Base-by-base conservation (phyloP, 2,888 invertebrate species). In the Acronicta alni region DNA sequence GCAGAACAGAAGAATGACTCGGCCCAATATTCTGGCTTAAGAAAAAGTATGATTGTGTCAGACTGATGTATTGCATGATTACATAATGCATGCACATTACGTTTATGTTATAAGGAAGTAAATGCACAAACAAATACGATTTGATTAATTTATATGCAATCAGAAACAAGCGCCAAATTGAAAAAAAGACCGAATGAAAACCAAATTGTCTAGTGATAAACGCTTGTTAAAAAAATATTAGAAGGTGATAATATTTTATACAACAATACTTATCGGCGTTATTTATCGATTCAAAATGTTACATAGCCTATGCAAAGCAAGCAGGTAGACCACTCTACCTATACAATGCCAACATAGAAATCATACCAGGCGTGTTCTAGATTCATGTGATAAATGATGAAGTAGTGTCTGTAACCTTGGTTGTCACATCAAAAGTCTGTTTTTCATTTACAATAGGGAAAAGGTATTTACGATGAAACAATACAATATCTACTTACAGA, bases 281-380 rank as follows among this genome's bases (percentile, higher is more conserved):
- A 65, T 68, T 66, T 60, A 67, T 67, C 38, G 39, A 42, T 71
- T 67, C 67, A 57, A 58, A 67, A 57, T 49, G 62, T 75, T 79
- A 80, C 67, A 77, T 45, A 84, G 78, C 77, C 81, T 85, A 83
- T 79, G 77, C 75, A 79, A 81, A 85, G 80, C 82, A 90, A 90
- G 90, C 89, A 75, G 80, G 80, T 84, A 83, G 81, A 84, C 81
- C 79, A 77, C 73, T 80, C 83, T 76, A 82, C 79, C 80, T 75
- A 65, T 65, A 79, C 64, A 75, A 82, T 81, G 83, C 80, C 82
- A 85, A 89, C 88, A 91, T 82, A 86, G 77, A 90, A 86, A 83
- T 89, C 84, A 90, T 87, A 89, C 85, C 88, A 90, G 91, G 91
- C 90, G 80, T 57, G 63, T 79, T 81, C 74, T 81, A 83, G 84